Conservation (phyloP, 2,113 vertebrate genomes). For the Prunella fulvescens region DNA sequence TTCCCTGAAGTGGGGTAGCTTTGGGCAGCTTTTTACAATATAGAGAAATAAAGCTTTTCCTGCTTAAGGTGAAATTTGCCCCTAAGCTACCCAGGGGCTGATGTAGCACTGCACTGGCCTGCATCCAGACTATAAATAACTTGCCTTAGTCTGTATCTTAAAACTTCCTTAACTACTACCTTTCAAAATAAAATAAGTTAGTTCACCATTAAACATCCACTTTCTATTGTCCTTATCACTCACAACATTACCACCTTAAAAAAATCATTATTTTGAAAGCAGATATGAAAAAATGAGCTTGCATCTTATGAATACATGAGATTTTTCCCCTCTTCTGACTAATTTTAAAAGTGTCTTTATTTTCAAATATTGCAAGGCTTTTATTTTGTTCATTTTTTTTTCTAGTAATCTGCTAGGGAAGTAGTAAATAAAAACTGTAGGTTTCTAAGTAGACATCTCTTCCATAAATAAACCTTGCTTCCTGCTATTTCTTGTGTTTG, state of each 20-base stretch:
- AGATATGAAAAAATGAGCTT: background rate
- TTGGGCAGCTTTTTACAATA: background rate
- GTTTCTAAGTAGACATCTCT: background rate
- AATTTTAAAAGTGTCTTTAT: background rate
- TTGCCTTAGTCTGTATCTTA: background rate
- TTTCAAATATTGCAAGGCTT: background rate
- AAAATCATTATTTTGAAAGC: background rate
- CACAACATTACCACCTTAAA: background rate
- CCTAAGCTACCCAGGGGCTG: background rate
- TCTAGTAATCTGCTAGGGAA: background rate
- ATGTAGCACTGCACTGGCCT: background rate
- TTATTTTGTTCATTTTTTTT: background rate
- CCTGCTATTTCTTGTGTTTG: conserved; percentile 1
- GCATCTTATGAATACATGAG: background rate
- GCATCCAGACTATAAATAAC: background rate
- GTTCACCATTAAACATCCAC: background rate
- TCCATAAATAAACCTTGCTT: conserved; percentile 20
- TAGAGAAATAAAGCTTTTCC: background rate
- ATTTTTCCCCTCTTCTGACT: background rate
- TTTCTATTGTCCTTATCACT: background rate
- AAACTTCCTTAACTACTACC: background rate
- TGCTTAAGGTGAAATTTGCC: background rate
- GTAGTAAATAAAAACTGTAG: background rate
- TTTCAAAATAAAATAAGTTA: background rate
- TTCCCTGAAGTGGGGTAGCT: background rate